phyloP scores from a whole-genome alignment of 2,797 vertebrate genomes.

The Notolepis coatsorum region DNA sequence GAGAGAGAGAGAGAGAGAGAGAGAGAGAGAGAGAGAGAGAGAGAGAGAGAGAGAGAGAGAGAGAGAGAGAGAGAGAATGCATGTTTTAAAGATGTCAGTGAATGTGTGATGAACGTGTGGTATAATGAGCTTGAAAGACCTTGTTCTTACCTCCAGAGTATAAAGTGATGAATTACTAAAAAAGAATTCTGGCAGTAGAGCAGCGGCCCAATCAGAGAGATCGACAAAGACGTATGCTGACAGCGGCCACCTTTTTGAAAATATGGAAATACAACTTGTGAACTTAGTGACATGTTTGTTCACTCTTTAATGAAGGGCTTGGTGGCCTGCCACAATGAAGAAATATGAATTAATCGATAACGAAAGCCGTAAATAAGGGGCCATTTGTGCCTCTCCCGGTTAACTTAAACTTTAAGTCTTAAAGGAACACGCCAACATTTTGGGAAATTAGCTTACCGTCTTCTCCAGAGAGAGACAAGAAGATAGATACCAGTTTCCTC shows the following conservation, averaged over 20 bases:
- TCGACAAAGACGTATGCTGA: slow-evolving; percentile 57
- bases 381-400: too few relatives aligned
- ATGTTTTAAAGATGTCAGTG: slow-evolving; percentile 78
- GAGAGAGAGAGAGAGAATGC: slow-evolving; percentile 22
- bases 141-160: slow-evolving; percentile 77
- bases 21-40: slow-evolving; percentile 15
- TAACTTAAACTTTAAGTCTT: too few relatives aligned
- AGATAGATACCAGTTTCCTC: too few relatives aligned
- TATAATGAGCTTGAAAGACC: slow-evolving; percentile 79
- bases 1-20: slow-evolving; percentile 8
- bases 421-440: too few relatives aligned
- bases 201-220: slow-evolving; percentile 46
- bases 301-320: slow-evolving; percentile 67
- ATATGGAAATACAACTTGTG: slow-evolving; percentile 73
- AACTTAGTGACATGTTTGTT: slow-evolving; percentile 63
- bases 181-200: slow-evolving; percentile 35
- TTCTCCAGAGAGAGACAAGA: too few relatives aligned
- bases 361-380: too few relatives aligned
- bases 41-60: slow-evolving; percentile 14
- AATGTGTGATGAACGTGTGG: slow-evolving; percentile 72
- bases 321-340: slow-evolving; percentile 72
- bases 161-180: slow-evolving; percentile 56
- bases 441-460: too few relatives aligned
- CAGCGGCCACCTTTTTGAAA: slow-evolving; percentile 73
- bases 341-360: slow-evolving; percentile 63